These are phyloP conservation scores for Odontocerum albicorne DNA, from an alignment of 2,888 invertebrate species.

Conservation along the genomic window DNA sequence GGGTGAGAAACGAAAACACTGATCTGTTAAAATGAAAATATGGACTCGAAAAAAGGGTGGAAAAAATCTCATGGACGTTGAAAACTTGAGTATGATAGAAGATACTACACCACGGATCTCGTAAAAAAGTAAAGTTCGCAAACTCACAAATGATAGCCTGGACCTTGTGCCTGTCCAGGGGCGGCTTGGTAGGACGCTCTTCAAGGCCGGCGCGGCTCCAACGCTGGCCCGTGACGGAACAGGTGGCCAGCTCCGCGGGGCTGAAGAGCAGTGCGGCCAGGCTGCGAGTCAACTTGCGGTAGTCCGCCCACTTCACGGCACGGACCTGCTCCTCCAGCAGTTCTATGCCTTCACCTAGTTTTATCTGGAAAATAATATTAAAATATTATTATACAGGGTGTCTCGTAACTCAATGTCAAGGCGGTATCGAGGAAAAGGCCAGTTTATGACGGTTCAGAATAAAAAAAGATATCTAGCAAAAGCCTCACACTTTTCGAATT, in stretches of 20 bases:
- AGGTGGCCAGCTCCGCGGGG: slow-evolving; percentile 72
- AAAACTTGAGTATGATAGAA: background rate
- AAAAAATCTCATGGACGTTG: too few relatives aligned
- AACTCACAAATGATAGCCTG: slow-evolving; percentile 71
- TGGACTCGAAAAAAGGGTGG: too few relatives aligned
- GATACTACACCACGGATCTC: too few relatives aligned
- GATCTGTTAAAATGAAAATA: too few relatives aligned
- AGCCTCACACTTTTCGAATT: too few relatives aligned
- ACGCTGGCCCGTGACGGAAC: slow-evolving; percentile 74
- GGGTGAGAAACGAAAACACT: background rate
- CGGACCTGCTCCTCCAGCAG: slow-evolving; percentile 70
- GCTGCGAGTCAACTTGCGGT: slow-evolving; percentile 71
- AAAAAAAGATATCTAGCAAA: too few relatives aligned
- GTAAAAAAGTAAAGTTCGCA: background rate
- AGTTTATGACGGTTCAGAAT: too few relatives aligned
- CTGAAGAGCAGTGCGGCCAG: slow-evolving; percentile 74
- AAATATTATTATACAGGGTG: too few relatives aligned
- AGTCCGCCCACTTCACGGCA: slow-evolving; percentile 75
- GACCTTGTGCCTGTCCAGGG: slow-evolving; percentile 69
- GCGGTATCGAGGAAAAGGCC: too few relatives aligned
- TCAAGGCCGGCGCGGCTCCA: slow-evolving; percentile 75
- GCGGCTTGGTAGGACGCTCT: slow-evolving; percentile 74
- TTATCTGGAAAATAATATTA: slow-evolving; percentile 54
- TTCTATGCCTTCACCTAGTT: slow-evolving; percentile 72
- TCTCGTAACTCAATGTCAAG: too few relatives aligned